phyloP scores from a whole-genome alignment of 2,797 vertebrate genomes.

The Sardinella longiceps region DNA sequence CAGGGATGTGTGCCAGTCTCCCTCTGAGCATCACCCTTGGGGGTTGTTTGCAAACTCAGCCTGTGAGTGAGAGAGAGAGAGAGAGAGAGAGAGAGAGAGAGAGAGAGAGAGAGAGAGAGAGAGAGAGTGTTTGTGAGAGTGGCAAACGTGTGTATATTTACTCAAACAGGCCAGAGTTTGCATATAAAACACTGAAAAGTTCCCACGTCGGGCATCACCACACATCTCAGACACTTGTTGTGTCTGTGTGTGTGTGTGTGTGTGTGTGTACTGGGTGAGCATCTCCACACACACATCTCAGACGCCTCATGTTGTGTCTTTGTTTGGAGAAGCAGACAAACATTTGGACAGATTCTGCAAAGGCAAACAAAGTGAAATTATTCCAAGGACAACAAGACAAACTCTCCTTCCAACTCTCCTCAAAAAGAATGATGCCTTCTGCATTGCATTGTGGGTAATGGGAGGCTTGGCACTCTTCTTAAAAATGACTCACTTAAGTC shows the following conservation, averaged over 20 bases:
- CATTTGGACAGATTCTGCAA: slow-evolving; percentile 2
- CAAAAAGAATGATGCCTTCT: not conserved
- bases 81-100: not conserved
- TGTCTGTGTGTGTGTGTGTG: too few species aligned
- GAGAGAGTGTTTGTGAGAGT: not conserved
- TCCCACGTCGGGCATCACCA: too few species aligned
- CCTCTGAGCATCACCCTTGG: too few species aligned
- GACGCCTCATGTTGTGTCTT: not conserved
- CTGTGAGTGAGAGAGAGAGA: not conserved
- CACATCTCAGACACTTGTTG: not conserved
- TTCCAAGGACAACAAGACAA: slow-evolving; percentile 15
- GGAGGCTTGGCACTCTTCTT: not conserved
- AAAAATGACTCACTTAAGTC: not conserved
- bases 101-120: not conserved
- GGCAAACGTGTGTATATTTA: not conserved
- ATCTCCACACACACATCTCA: not conserved
- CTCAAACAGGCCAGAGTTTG: not conserved
- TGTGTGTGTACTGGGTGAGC: too few species aligned
- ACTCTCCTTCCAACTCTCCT: not conserved
- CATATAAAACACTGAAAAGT: not conserved
- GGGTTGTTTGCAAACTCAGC: not conserved
- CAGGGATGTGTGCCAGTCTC: slow-evolving; percentile 46
- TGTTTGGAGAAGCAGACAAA: not conserved
- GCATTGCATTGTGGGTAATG: not conserved
- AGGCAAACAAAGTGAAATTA: not conserved